A percentile compares a stretch with the other conserved stretches of the same genome.
phyloP scores from a whole-genome alignment of 2,888 invertebrate species.

The Lasiommata megera region DNA sequence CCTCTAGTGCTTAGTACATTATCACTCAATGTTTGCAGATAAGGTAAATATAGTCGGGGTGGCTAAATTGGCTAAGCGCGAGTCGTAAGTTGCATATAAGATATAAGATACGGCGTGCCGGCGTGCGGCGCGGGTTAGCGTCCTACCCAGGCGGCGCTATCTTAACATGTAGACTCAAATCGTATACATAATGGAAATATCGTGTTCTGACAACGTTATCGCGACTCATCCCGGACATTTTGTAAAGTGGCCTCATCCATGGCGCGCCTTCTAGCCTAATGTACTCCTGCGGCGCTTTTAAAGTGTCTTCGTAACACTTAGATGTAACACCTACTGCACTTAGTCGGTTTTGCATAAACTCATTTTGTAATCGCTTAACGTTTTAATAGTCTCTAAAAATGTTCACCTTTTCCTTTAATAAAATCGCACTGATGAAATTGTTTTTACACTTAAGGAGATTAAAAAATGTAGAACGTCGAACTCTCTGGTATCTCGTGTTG shows the following conservation, averaged over 20 bases:
- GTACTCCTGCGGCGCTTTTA: conserved; percentile 49
- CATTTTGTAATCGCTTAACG: conserved; percentile 25
- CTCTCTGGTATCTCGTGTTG: conserved; percentile 10
- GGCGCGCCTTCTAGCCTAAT: conserved; percentile 52
- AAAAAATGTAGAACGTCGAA: conserved; percentile 5
- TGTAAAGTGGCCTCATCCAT: conserved; percentile 76
- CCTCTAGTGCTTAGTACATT: too few species aligned
- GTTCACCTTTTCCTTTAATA: background rate
- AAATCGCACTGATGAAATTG: conserved; percentile 22
- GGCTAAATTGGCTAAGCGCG: conserved; percentile 54
- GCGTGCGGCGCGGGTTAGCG: conserved; percentile 50
- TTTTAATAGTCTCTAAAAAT: conserved; percentile 24
- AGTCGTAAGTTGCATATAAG: conserved; percentile 35
- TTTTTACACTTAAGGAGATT: conserved; percentile 9
- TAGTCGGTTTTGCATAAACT: conserved; percentile 48
- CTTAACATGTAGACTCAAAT: conserved; percentile 80
- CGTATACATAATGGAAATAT: conserved; percentile 82
- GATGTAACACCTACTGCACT: conserved; percentile 57
- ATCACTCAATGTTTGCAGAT: too few species aligned
- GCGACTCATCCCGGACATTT: conserved; percentile 79
- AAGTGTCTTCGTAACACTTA: conserved; percentile 53
- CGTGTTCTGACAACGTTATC: conserved; percentile 81
- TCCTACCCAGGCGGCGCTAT: conserved; percentile 68
- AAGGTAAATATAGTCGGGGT: conserved; percentile 41
- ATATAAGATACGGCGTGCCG: conserved; percentile 37